These are phyloP conservation scores for Casuarius casuarius DNA, from an alignment of 2,113 vertebrate genomes.

Conservation along the genomic window DNA sequence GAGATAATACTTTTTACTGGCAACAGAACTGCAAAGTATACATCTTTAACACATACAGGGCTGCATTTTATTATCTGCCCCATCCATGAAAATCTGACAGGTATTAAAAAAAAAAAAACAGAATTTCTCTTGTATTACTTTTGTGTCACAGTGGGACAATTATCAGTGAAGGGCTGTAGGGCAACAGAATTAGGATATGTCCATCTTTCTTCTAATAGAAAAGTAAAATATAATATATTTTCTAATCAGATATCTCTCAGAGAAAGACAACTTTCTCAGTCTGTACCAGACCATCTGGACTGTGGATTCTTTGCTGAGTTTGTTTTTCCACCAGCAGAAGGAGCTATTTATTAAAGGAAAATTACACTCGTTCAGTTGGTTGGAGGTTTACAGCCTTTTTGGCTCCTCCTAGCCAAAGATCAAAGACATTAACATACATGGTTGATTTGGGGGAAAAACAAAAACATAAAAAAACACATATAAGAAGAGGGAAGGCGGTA, in stretches of 20 bases:
- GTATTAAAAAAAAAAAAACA: background rate
- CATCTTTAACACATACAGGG: background rate
- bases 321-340: conserved; percentile 1
- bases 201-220: background rate
- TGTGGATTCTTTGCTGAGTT: background rate
- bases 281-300: background rate
- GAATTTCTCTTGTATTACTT: background rate
- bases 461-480: background rate
- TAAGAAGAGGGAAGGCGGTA: background rate
- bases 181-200: background rate
- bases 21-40: background rate
- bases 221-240: background rate
- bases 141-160: background rate
- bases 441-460: background rate
- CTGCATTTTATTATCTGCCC: background rate
- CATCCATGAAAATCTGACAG: background rate
- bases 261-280: background rate
- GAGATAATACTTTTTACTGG: background rate
- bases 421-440: background rate
- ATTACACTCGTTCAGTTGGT: background rate
- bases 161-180: background rate
- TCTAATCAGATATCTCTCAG: background rate
- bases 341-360: conserved; percentile 5
- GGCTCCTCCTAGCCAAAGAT: background rate
- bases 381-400: background rate